Evolutionary conservation across 2,797 vertebrate species (phyloP).

Genomic region (Mallotus villosus): DNA sequence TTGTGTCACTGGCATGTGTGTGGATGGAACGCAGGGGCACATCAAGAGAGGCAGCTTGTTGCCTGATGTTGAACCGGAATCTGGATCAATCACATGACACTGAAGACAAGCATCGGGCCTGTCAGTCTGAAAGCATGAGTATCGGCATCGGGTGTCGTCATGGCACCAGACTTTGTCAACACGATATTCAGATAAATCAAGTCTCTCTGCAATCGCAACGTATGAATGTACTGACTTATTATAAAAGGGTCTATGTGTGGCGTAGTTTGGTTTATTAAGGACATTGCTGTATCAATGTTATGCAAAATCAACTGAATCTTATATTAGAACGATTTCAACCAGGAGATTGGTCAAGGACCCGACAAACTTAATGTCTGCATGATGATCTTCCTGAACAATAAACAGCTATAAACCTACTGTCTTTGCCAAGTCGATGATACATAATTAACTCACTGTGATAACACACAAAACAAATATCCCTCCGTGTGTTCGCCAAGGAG

Average conservation of each 20-base stretch:
- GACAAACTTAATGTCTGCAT: not conserved
- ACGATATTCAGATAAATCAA: too few relatives aligned
- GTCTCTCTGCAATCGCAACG: too few relatives aligned
- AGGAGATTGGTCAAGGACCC: not conserved
- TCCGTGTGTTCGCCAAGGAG: not conserved
- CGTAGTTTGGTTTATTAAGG: too few relatives aligned
- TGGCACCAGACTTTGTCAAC: too few relatives aligned
- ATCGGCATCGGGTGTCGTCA: too few relatives aligned
- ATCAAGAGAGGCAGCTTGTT: conserved; percentile 8
- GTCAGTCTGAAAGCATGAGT: too few relatives aligned
- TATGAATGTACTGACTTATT: too few relatives aligned
- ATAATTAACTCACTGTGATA: not conserved
- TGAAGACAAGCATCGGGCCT: not conserved
- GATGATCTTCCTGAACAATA: too few relatives aligned
- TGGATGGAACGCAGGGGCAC: not conserved
- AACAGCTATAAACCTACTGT: not conserved
- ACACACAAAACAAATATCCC: not conserved
- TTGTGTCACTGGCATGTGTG: conserved; percentile 22
- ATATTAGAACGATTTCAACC: not conserved
- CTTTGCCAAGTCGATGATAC: not conserved
- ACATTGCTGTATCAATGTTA: too few relatives aligned
- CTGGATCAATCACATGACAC: conserved; percentile 9
- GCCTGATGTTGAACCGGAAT: conserved; percentile 5
- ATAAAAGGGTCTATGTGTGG: too few relatives aligned
- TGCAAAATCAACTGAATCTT: too few relatives aligned